Percentiles rank a stretch among this genome's conserved stretches.
Conservation (phyloP, 1,140 invertebrate species). For the Cydia amplana region DNA sequence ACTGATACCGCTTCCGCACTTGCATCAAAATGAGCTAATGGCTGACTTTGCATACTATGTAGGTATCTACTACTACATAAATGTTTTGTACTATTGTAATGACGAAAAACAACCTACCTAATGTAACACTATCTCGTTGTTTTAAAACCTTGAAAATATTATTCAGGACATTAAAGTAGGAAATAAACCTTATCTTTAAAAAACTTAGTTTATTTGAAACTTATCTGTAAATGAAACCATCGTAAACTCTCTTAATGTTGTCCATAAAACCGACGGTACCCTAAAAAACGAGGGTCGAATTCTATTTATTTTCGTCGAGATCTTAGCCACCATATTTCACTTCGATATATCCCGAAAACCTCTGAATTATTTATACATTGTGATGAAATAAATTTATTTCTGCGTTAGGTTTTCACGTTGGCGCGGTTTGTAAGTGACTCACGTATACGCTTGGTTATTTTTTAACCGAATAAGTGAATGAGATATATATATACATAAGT, state of each 20-base stretch:
- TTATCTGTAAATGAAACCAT: neutral
- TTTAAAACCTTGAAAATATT: too few species aligned
- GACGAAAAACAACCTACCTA: too few species aligned
- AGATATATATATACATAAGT: too few species aligned
- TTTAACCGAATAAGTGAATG: neutral
- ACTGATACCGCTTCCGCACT: too few species aligned
- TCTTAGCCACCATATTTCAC: conserved; percentile 31
- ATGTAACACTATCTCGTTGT: too few species aligned
- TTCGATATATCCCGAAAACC: conserved; percentile 30
- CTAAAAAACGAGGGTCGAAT: conserved; percentile 28
- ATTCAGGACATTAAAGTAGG: too few species aligned
- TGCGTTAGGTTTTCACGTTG: neutral
- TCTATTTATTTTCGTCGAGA: conserved; percentile 31
- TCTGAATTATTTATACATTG: conserved; percentile 32
- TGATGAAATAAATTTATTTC: conserved; percentile 33
- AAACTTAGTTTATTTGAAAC: neutral
- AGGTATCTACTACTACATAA: too few species aligned
- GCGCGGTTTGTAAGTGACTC: neutral
- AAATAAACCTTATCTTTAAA: neutral
- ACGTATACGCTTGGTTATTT: neutral
- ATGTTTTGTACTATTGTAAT: too few species aligned
- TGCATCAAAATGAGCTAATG: too few species aligned
- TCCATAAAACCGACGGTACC: neutral
- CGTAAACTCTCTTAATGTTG: neutral
- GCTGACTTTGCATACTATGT: too few species aligned